A percentile compares a stretch with the other conserved stretches of the same genome.
Evolutionary conservation across 2,888 invertebrate genomes (phyloP).

Genomic region (Nomada ruficornis): DNA sequence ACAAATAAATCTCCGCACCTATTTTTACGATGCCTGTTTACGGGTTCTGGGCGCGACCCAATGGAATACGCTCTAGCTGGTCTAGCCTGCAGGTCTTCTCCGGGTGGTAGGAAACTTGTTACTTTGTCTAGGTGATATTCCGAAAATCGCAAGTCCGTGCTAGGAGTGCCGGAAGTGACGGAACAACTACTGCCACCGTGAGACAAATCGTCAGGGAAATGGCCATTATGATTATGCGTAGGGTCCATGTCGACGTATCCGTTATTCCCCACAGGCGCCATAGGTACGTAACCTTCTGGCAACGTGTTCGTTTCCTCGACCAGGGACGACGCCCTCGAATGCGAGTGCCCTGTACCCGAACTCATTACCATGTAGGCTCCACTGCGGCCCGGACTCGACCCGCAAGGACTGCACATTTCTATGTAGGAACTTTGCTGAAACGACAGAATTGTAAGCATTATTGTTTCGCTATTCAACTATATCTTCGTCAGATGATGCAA

Average conservation of each 20-base stretch:
- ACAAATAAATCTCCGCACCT: constrained; percentile 72
- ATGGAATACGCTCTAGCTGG: constrained; percentile 94
- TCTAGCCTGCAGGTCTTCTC: constrained; percentile 87
- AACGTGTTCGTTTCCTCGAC: constrained; percentile 84
- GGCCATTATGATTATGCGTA: constrained; percentile 79
- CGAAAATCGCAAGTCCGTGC: constrained; percentile 90
- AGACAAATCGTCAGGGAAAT: constrained; percentile 85
- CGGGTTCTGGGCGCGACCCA: constrained; percentile 91
- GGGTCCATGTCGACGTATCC: constrained; percentile 88
- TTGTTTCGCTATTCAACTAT: not conserved
- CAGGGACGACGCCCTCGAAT: constrained; percentile 88
- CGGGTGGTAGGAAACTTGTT: constrained; percentile 88
- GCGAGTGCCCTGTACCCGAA: constrained; percentile 84
- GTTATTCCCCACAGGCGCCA: constrained; percentile 86
- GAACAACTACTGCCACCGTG: constrained; percentile 90
- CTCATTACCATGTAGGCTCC: constrained; percentile 86
- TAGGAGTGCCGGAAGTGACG: constrained; percentile 92
- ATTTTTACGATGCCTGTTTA: constrained; percentile 85
- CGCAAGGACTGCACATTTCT: constrained; percentile 86
- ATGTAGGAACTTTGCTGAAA: constrained; percentile 84
- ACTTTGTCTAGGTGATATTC: constrained; percentile 94
- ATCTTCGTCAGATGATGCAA: constrained; percentile 9
- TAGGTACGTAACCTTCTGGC: constrained; percentile 88
- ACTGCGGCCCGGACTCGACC: constrained; percentile 85
- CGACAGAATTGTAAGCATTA: constrained; percentile 33